Evolutionary conservation across 2,113 vertebrate species (phyloP), one percentile per base, ranked within the genome.

Genomic region (Pyrgilauda ruficollis): DNA sequence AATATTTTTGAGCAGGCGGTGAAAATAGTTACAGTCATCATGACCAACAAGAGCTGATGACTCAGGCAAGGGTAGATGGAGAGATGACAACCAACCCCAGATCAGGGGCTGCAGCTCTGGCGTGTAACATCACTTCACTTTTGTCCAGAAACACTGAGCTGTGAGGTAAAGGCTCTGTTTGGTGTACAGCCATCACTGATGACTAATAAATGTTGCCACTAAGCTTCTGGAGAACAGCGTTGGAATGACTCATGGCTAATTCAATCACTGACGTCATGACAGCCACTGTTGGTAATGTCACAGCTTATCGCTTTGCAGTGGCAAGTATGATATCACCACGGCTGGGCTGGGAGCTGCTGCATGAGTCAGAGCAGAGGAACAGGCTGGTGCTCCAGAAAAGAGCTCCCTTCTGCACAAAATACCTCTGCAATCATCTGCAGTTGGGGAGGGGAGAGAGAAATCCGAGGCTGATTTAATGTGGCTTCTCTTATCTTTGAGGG

Each of bases 241-340:
- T 80, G 2, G 76, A 50, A 49, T 95, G 96, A 97, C 72, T 97
- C 96, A 95, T 46, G 59, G 58, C 89, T 90, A 87, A 97, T 96
- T 86, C 67, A 72, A 88, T 92, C 83, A 95, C 87, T 96, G 94
- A 95, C 89, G 61, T 89, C 90, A 97, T 97, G 92, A 84, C 91
- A 89, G 78, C 87, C 90, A 39, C 62, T 84, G 95, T 84, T 96
- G 94, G 78, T 94, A 96, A 94, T 77, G 83, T 94, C 93, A 86
- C 90, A 89, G 94, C 87, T 96, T 82, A 96, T 97, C 91, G 81
- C 75, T 95, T 87, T 82, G 73, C 93, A 66, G 89, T 78, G 85
- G 87, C 77, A 66, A 94, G 88, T 85, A 83, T 95, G 93, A 94
- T 84, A 74, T 96, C 96, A 94, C 62, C 94, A 55, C 4, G 77